These are phyloP conservation scores for Drosophila albomicans DNA, from an alignment of 1,140 invertebrate genomes.

Conservation along the genomic window DNA sequence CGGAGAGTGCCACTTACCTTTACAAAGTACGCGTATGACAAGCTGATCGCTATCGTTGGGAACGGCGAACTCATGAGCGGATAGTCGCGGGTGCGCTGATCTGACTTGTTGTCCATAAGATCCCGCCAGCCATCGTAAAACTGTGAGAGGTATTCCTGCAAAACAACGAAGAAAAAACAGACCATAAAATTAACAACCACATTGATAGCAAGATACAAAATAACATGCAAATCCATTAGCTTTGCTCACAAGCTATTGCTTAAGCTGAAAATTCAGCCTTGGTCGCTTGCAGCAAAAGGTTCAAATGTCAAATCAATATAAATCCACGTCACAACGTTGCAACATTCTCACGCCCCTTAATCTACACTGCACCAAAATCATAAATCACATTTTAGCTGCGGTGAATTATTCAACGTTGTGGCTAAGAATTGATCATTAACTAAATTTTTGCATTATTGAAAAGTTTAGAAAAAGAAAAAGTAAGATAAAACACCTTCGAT, in stretches of 20 bases:
- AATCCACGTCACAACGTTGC: conserved; percentile 39
- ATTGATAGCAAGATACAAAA: neutral
- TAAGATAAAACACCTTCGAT: too few species aligned
- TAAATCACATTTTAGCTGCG: neutral
- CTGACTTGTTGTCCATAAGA: conserved; percentile 91
- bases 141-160: conserved; percentile 84
- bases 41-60: conserved; percentile 91
- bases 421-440: too few species aligned
- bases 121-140: conserved; percentile 87
- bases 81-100: conserved; percentile 93
- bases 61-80: conserved; percentile 93
- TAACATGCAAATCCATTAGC: conserved; percentile 33
- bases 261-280: conserved; percentile 20
- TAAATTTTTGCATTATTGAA: too few species aligned
- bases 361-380: neutral
- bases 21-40: conserved; percentile 91
- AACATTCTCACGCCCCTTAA: conserved; percentile 29
- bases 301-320: conserved; percentile 75
- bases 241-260: conserved; percentile 5
- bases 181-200: conserved; percentile 10
- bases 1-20: conserved; percentile 86
- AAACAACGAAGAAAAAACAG: conserved; percentile 13
- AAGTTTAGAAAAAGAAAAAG: too few species aligned
- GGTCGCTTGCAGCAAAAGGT: conserved; percentile 14
- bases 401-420: too few species aligned